Conservation (phyloP, 2,113 vertebrate species). For the Trichechus manatus region DNA sequence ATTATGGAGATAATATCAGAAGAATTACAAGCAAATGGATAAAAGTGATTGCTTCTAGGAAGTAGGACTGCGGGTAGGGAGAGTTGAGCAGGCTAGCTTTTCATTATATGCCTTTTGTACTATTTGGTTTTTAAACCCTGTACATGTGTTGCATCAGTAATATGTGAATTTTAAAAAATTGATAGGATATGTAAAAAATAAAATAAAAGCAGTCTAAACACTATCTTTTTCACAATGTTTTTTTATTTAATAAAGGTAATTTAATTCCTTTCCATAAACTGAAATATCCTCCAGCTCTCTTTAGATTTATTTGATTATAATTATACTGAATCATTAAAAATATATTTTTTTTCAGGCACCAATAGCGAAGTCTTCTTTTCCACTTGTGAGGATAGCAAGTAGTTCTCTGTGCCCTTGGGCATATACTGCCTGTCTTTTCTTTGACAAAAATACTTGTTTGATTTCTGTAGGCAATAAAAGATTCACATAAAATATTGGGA, state of each 20-base stretch:
- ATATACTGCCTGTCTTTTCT: background rate
- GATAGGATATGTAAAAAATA: background rate
- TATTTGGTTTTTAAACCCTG: background rate
- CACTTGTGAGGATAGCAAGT: background rate
- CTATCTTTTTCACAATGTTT: background rate
- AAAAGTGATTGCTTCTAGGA: background rate
- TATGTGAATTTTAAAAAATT: background rate
- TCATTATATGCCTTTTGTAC: background rate
- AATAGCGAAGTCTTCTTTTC: background rate
- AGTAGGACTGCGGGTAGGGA: background rate
- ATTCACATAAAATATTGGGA: background rate
- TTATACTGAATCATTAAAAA: background rate
- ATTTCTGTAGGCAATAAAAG: constrained; percentile 30
- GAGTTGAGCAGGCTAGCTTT: background rate
- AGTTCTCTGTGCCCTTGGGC: background rate
- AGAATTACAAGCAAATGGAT: background rate
- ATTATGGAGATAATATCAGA: background rate
- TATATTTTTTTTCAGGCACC: background rate
- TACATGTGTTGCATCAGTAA: background rate
- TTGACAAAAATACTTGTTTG: constrained; percentile 19
- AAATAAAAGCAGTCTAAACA: constrained; percentile 6
- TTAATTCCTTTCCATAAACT: constrained; percentile 29
- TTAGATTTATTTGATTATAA: background rate
- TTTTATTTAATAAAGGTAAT: background rate
- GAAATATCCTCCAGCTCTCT: background rate